Evolutionary conservation across 2,888 invertebrate species (phyloP), one percentile per base, ranked within the genome.

Genomic region (Aleiodes leptofemur): DNA sequence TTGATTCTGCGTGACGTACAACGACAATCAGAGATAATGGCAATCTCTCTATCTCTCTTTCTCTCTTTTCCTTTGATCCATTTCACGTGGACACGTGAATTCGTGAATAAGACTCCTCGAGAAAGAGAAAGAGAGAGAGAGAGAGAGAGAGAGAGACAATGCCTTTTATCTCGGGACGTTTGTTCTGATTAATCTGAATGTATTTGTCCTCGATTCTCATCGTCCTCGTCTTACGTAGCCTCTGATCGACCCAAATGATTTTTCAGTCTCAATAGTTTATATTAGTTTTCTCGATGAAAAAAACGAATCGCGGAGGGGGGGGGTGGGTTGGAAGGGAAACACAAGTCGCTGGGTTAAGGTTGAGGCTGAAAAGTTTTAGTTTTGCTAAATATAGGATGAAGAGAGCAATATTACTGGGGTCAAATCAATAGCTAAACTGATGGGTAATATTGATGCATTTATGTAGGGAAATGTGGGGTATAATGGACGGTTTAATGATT

Each of bases 351-450:
- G 34, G 59, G 59, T 84, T 81, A 83, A 78, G 80, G 78, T 79
- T 83, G 79, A 80, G 79, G 80, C 80, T 79, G 78, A 78, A 73
- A 81, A 82, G 80, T 80, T 83, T 82, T 81, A 81, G 79, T 31
- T 9, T 79, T 83, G 23, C 84, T 86, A 84, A 86, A 85, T 82
- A 84, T 85, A 83, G 83, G 72, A 74, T 64, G 78, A 76, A 76
- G 71, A 70, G 61, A 61, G 76, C 43, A 74, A 68, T 74, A 79
- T 77, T 76, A 76, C 78, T 81, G 81, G 78, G 82, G 83, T 83
- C 83, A 83, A 85, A 86, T 86, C 84, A 83, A 86, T 85, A 86
- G 81, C 79, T 77, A 80, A 79, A 74, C 78, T 76, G 77, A 75
- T 43, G 75, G 77, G 68, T 73, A 74, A 64, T 57, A 69, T 64